Base-by-base conservation (phyloP, 2,113 vertebrate species). In the Mola mola region DNA sequence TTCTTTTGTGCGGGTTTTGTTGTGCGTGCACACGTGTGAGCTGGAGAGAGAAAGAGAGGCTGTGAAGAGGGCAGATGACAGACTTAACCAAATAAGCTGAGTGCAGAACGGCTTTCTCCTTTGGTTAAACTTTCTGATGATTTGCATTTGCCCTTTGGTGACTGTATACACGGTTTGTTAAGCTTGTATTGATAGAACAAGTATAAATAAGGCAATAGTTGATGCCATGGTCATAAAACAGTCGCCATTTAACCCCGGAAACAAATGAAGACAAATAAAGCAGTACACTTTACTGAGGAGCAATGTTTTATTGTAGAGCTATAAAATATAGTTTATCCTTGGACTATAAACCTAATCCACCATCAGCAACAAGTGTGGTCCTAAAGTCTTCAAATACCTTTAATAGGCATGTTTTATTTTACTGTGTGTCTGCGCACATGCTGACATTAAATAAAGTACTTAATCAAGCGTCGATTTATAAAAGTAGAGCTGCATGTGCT, bases 1-100 rank as follows among this genome's bases (percentile, higher is more conserved):
- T 82, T 82, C 78, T 80, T 74, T 81, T 79, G 79, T 82, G 86
- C 66, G 82, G 75, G 84, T 84, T 86, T 73, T 83, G 83, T 42
- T 71, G 75, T 81, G 81, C 20, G 8, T 24, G 66, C 38, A 50
- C 17, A 41, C 36, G 75, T 26, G 76, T 29, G 3, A 33, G 36
- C 51, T 12, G 29, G 25, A 26, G 29, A 6, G 46, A 60, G 59
- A 53, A 52, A 66, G 24, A 17, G 8, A 38, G 38, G 41, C 36
- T 42, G 68, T 46, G 47, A 21, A 28, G 51, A 59, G 46, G 58
- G 64, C 66, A 61, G n/a, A n/a, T 40, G 60, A 70, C 37, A 61
- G 74, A 69, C 67, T 78, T 75, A 83, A 83, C 53, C 81, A 87
- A 87, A 88, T 89, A 75, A 78, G 82, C 48, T 26, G 63, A 73